These are phyloP conservation scores for Paedocypris micromegethes DNA, from an alignment of 2,797 vertebrate species.

Conservation along the genomic window DNA sequence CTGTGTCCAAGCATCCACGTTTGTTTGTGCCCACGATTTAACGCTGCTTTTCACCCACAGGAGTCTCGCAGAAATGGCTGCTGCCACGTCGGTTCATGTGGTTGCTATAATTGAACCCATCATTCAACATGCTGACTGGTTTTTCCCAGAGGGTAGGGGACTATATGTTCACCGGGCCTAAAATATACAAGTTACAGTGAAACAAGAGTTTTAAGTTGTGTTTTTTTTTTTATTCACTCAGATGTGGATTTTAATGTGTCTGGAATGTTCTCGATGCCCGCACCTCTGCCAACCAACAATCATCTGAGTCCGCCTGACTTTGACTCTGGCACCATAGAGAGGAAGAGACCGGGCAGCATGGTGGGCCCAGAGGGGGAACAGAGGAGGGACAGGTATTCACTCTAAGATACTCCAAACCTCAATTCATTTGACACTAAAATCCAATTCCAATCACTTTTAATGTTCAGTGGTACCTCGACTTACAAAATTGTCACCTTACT, in stretches of 20 bases:
- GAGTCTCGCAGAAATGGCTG: conserved; percentile 82
- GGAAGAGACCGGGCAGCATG: conserved; percentile 88
- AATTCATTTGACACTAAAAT: background rate
- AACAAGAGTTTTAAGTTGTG: background rate
- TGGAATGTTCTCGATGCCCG: conserved; percentile 82
- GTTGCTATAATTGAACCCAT: conserved; percentile 84
- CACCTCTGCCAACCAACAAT: conserved; percentile 80
- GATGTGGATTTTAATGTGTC: conserved; percentile 97
- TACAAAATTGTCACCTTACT: too few species aligned
- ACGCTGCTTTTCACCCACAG: conserved; percentile 53
- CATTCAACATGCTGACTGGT: conserved; percentile 85
- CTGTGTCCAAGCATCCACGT: background rate
- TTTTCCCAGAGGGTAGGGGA: conserved; percentile 80
- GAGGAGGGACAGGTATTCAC: conserved; percentile 85
- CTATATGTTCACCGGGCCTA: background rate
- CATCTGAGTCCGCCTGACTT: conserved; percentile 67
- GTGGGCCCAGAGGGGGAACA: conserved; percentile 81
- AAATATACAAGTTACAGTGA: background rate
- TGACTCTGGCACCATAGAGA: conserved; percentile 80
- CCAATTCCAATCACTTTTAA: too few species aligned
- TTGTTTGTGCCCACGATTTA: background rate
- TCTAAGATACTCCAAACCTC: background rate
- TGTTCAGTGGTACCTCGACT: too few species aligned
- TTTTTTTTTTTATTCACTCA: conserved; percentile 49
- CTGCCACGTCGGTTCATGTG: conserved; percentile 83